These are phyloP conservation scores for Hemicentrotus pulcherrimus DNA, from an alignment of 35 echinoderm and acorn worm genomes.

Conservation along the genomic window DNA sequence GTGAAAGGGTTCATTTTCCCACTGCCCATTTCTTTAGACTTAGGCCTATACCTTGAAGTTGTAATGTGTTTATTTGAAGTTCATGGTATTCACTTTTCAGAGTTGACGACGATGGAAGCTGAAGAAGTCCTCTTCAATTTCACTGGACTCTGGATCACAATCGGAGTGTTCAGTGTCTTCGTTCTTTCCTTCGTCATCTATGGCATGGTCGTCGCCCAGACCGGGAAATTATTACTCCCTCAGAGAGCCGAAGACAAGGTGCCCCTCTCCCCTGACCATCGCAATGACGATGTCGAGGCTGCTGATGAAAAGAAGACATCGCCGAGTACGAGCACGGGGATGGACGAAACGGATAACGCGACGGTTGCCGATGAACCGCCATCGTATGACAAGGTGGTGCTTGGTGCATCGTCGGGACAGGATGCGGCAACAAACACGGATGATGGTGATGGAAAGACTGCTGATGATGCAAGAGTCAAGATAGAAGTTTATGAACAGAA, in stretches of 20 bases:
- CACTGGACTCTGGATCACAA: neutral
- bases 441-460: neutral
- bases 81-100: neutral
- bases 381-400: constrained; percentile 6
- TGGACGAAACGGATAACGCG: neutral
- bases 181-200: neutral
- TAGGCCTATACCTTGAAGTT: no score
- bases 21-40: no score
- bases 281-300: neutral
- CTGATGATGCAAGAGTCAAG: neutral
- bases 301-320: neutral
- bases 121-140: neutral
- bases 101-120: neutral
- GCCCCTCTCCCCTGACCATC: constrained; percentile 7
- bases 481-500: constrained; percentile 45
- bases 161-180: constrained; percentile 12
- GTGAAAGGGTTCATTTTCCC: no score
- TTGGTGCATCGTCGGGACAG: neutral
- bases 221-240: neutral
- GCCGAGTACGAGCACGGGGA: neutral
- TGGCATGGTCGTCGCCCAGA: neutral
- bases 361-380: constrained; percentile 6
- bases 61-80: neutral
- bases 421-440: neutral
- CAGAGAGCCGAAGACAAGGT: constrained; percentile 13